Evolutionary conservation across 2,113 vertebrate genomes (phyloP).

Genomic region (Speoplatyrhinus poulsoni): DNA sequence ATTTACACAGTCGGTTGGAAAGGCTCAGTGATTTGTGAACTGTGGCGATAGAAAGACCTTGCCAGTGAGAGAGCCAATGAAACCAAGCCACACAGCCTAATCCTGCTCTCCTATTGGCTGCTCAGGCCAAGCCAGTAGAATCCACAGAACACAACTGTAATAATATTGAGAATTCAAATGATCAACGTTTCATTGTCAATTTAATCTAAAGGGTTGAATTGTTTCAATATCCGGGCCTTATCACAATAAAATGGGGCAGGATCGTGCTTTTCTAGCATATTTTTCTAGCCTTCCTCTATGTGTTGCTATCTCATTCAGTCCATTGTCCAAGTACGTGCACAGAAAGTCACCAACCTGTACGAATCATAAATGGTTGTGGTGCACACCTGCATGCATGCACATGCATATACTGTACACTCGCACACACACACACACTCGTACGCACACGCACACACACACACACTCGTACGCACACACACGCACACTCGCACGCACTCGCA

Average conservation of each 20-base stretch:
- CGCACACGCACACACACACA: not conserved
- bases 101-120: conserved; percentile 30
- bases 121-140: conserved; percentile 11
- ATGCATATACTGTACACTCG: not conserved
- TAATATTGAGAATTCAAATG: conserved; percentile 25
- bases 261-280: not conserved
- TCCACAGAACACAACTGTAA: conserved; percentile 22
- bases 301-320: conserved; percentile 11
- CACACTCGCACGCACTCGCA: not conserved
- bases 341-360: not conserved
- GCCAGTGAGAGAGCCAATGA: conserved; percentile 38
- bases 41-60: conserved; percentile 24
- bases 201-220: conserved; percentile 25
- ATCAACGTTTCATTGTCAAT: conserved; percentile 41
- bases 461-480: no score
- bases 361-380: not conserved
- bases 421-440: not conserved
- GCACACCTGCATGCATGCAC: not conserved
- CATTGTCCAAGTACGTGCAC: not conserved
- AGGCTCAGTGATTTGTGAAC: conserved; percentile 22
- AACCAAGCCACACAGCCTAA: conserved; percentile 46
- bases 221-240: conserved; percentile 22
- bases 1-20: conserved; percentile 17
- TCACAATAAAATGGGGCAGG: not conserved
- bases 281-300: not conserved